Conservation (phyloP, 2,888 invertebrate species). For the Salpingus planirostris region DNA sequence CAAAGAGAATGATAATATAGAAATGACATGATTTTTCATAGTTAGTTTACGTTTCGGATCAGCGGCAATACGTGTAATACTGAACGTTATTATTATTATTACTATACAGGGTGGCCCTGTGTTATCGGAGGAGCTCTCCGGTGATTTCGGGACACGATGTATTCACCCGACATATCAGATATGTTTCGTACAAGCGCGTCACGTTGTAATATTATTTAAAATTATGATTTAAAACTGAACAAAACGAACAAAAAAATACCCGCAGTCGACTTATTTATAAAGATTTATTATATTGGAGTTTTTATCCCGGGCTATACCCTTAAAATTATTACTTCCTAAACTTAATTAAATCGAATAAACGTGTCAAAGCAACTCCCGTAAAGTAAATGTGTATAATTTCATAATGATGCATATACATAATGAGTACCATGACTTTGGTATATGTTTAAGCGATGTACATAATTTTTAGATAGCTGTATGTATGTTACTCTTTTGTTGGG, state of each 20-base stretch:
- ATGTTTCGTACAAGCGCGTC: conserved; percentile 14
- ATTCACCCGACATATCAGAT: conserved; percentile 10
- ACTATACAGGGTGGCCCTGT: too few species aligned
- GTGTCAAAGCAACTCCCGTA: conserved; percentile 10
- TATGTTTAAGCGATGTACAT: conserved; percentile 25
- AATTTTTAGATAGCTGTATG: conserved; percentile 27
- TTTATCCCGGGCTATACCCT: not conserved
- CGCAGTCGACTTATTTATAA: conserved; percentile 14
- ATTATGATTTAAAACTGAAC: conserved; percentile 1
- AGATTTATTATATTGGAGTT: conserved; percentile 14
- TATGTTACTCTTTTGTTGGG: conserved; percentile 31
- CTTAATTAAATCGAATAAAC: too few species aligned
- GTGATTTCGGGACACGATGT: conserved; percentile 1
- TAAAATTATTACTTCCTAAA: too few species aligned
- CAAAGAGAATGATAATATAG: conserved; percentile 34
- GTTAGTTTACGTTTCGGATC: too few species aligned
- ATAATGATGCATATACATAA: conserved; percentile 24
- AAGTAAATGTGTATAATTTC: conserved; percentile 17
- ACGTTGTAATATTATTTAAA: conserved; percentile 28
- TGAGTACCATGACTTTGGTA: too few species aligned
- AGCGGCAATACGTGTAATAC: too few species aligned
- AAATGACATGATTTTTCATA: conserved; percentile 27
- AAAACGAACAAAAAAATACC: not conserved
- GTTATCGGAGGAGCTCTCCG: too few species aligned
- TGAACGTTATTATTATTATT: too few species aligned